These are phyloP conservation scores for Falco berigora DNA, from an alignment of 2,797 vertebrate species.

Conservation along the genomic window DNA sequence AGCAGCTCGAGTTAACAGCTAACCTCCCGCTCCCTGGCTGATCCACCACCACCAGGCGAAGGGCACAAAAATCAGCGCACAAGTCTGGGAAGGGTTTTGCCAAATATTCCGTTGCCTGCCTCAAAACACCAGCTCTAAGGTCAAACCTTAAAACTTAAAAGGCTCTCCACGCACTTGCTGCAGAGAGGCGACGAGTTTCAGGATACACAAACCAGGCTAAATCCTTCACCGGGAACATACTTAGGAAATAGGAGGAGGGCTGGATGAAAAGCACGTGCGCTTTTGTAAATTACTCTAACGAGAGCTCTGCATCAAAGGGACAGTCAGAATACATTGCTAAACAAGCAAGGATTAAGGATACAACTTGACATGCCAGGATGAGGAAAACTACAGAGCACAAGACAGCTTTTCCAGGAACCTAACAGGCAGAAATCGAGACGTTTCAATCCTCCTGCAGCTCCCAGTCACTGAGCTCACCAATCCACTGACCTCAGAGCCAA, in stretches of 20 bases:
- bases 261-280: neutral
- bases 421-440: neutral
- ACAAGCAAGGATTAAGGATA: neutral
- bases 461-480: rapidly evolving
- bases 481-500: neutral
- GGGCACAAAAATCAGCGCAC: neutral
- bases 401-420: neutral
- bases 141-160: neutral
- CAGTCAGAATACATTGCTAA: neutral
- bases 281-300: neutral
- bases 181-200: neutral
- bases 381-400: neutral
- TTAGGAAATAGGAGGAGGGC: neutral
- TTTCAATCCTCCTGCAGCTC: neutral
- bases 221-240: neutral
- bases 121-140: neutral
- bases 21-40: neutral
- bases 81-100: neutral
- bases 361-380: too few relatives aligned
- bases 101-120: neutral
- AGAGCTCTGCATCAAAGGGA: neutral
- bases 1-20: neutral
- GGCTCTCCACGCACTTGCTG: neutral
- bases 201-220: neutral
- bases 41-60: rapidly evolving